Conservation (phyloP, 2,888 invertebrate genomes). For the Halictus quadricinctus region DNA sequence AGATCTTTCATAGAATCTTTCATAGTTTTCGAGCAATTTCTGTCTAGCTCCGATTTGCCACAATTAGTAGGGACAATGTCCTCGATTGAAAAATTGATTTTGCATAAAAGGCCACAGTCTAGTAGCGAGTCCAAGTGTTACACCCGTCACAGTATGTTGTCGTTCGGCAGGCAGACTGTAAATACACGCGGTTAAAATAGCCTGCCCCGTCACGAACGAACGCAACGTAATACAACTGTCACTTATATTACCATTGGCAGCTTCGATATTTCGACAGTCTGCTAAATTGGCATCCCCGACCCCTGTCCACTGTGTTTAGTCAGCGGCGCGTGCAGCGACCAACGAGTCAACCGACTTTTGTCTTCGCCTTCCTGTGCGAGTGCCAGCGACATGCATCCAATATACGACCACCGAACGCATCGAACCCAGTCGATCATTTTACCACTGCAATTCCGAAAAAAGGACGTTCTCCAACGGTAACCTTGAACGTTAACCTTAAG, state of each 20-base stretch:
- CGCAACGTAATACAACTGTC: neutral
- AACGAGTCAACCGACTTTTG: slow-evolving; percentile 28
- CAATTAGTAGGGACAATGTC: no score
- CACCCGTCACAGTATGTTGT: neutral
- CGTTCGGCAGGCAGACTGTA: neutral
- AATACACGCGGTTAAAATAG: neutral
- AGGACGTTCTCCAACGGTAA: neutral
- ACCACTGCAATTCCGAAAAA: neutral
- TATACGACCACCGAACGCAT: neutral
- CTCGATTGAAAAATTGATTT: neutral
- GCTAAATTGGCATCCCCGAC: slow-evolving; percentile 18
- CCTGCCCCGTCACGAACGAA: slow-evolving; percentile 8
- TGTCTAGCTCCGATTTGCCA: no score
- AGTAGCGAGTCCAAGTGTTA: neutral
- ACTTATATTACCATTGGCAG: neutral
- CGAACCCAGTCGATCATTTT: neutral
- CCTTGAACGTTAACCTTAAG: neutral
- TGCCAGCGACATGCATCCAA: neutral
- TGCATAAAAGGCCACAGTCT: neutral
- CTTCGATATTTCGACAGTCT: slow-evolving; percentile 23
- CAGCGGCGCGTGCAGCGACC: slow-evolving; percentile 38
- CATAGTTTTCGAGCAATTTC: no score
- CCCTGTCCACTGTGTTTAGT: slow-evolving; percentile 28
- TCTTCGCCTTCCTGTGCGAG: slow-evolving; percentile 35
- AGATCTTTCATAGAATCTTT: no score